Percentiles rank a stretch among this genome's conserved stretches.
Conservation (phyloP, 2,797 vertebrate genomes). For the Hemitrygon akajei region DNA sequence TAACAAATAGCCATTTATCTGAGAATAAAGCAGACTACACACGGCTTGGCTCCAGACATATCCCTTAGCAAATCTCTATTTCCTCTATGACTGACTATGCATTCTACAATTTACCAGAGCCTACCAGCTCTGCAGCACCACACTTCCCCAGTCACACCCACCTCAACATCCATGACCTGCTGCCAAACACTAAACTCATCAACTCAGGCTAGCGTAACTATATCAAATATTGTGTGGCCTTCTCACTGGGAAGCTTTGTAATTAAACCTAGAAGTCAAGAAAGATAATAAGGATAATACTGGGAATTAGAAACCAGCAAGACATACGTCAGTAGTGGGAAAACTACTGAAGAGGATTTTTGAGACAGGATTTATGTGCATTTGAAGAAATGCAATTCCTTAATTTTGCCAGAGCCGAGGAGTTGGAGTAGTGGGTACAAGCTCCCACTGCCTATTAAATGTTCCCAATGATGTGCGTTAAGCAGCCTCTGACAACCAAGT, state of each 20-base stretch:
- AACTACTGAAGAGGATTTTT: too few relatives aligned
- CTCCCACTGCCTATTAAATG: too few relatives aligned
- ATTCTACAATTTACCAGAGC: not conserved
- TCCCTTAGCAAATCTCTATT: slow-evolving; percentile 22
- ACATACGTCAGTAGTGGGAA: too few relatives aligned
- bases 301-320: too few relatives aligned
- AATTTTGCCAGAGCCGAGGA: too few relatives aligned
- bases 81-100: slow-evolving; percentile 8
- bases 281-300: too few relatives aligned
- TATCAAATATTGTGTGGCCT: not conserved
- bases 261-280: not conserved
- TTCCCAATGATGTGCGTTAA: too few relatives aligned
- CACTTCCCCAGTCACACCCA: not conserved
- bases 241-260: not conserved
- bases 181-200: not conserved
- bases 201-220: not conserved
- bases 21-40: slow-evolving; percentile 32
- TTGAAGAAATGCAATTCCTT: too few relatives aligned
- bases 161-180: not conserved
- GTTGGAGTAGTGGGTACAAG: too few relatives aligned
- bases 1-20: slow-evolving; percentile 35
- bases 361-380: too few relatives aligned
- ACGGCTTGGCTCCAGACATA: slow-evolving; percentile 18
- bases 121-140: not conserved
- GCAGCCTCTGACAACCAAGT: too few relatives aligned